Conservation (phyloP, 2,797 vertebrate species). For the Chloroceryle amazona region DNA sequence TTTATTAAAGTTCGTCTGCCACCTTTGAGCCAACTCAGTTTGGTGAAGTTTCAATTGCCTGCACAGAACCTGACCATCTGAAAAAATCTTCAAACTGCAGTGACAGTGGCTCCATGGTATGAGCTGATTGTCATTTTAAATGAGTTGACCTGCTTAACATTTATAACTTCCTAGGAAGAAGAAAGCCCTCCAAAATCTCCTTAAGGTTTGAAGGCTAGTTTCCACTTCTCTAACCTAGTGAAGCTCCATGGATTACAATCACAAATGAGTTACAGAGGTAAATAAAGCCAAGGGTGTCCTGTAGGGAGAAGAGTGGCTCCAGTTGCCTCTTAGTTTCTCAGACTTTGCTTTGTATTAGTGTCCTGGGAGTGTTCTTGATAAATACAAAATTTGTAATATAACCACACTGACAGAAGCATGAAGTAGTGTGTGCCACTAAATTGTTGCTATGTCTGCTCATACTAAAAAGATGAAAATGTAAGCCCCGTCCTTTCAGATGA, state of each 20-base stretch:
- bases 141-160: neutral
- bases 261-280: neutral
- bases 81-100: neutral
- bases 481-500: neutral
- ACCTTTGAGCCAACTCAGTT: neutral
- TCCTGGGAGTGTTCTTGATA: neutral
- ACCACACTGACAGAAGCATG: neutral
- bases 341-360: neutral
- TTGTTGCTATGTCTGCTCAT: neutral
- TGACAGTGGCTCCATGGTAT: neutral
- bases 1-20: constrained; percentile 17
- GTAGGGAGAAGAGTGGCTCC: neutral
- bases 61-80: neutral
- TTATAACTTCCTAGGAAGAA: neutral
- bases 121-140: neutral
- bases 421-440: neutral
- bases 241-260: neutral
- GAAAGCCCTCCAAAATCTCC: neutral
- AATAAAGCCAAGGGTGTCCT: neutral
- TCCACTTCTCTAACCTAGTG: neutral
- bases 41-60: neutral
- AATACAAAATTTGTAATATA: neutral
- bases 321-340: neutral
- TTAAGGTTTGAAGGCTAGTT: neutral
- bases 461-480: neutral